Evolutionary conservation across 2,113 vertebrate species (phyloP), one percentile per base, ranked within the genome.

Genomic region (Tympanuchus pallidicinctus): DNA sequence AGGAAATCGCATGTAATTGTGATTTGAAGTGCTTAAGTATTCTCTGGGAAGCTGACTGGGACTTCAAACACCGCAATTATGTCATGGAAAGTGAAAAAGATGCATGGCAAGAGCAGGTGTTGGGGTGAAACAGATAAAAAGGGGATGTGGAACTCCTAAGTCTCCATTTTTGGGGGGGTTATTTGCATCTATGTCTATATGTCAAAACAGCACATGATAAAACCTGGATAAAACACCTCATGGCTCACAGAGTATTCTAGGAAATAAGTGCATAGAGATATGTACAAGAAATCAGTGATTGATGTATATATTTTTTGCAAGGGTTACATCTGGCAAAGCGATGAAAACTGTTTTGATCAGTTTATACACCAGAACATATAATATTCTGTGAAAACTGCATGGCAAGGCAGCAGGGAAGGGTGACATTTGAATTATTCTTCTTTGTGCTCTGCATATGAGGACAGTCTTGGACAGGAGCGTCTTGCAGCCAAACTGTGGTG

Each of bases 301-400:
- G 50, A 65, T 80, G 13, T 0, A 0, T 50, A 36, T 8, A 20
- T 56, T 74, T 89, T 87, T 84, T 78, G 11, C 32, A 52, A 73
- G 65, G 59, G 34, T 65, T 77, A 63, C 32, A 66, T 18, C 76
- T 87, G 66, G 34, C 27, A 67, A 52, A 76, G 28, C 6, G 0
- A 0, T 34, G 32, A 89, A 50, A 27, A 21, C 64, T 89, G 18
- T 43, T 80, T 91, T 30, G 42, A 28, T 82, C 32, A 30, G 14
- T 42, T 45, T 45, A 59, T 63, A 27, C 0, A 0, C 42, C 64
- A 34, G 50, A 92, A 36, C 10, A 7, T 7, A 13, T 21, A 30
- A 36, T 8, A 4, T 3, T 1, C 21, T 34, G 28, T 74, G 69
- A 60, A 57, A 90, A 81, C 38, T 0, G 0, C 17, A 20, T 56